phyloP scores from a whole-genome alignment of 2,888 invertebrate genomes.

The Catonia carolina region DNA sequence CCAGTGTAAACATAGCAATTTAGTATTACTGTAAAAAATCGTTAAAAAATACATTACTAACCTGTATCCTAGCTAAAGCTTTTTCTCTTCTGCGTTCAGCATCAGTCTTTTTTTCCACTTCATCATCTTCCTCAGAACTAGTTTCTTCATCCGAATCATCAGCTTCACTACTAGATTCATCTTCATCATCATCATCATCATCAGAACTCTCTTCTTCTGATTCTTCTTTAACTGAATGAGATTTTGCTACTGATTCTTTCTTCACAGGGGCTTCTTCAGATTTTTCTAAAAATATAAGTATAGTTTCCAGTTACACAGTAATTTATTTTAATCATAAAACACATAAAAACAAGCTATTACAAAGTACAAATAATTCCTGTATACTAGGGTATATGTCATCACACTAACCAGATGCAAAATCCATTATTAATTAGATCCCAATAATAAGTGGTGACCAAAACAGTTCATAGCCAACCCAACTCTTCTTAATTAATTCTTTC shows the following conservation, averaged over 20 bases:
- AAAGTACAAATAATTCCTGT: no score
- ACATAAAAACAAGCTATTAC: no score
- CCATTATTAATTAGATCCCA: no score
- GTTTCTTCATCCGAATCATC: slow-evolving; percentile 42
- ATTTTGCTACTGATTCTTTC: slow-evolving; percentile 18
- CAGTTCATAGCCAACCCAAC: no score
- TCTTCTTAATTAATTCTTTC: no score
- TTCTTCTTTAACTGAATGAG: slow-evolving; percentile 26
- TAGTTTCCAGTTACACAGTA: background rate
- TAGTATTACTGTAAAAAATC: no score
- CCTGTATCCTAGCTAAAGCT: slow-evolving; percentile 37
- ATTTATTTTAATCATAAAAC: no score
- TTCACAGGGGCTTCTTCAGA: slow-evolving; percentile 41
- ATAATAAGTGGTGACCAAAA: no score
- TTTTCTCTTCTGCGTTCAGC: slow-evolving; percentile 44
- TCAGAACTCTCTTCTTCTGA: slow-evolving; percentile 30
- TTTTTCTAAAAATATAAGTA: slow-evolving; percentile 35
- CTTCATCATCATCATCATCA: slow-evolving; percentile 29
- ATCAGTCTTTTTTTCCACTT: slow-evolving; percentile 41
- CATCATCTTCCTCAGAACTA: slow-evolving; percentile 41
- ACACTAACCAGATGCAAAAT: no score
- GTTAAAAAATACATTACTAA: slow-evolving; percentile 12
- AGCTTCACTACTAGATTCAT: slow-evolving; percentile 34
- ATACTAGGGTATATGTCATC: no score
- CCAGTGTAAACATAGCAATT: no score